Base-by-base conservation (phyloP, 2,888 invertebrate species). In the Bhutanitis thaidina region DNA sequence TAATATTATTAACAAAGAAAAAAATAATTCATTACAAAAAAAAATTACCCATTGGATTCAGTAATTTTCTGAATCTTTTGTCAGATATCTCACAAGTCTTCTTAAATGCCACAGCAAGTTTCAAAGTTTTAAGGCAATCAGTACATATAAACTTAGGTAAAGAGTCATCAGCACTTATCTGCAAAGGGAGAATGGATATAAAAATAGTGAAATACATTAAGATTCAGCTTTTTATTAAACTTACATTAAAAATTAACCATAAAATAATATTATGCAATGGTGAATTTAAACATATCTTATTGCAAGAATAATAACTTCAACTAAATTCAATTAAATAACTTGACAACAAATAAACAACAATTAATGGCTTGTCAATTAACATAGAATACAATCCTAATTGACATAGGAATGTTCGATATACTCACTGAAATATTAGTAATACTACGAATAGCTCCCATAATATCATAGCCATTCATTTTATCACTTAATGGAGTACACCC, bases 131-230 rank as follows among this genome's bases (percentile, higher is more conserved):
- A 27, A 87, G 61, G 57, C 89, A 89, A 43, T 80, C 75, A 41
- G 71, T 71, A 57, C 89, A 89, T 45, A 89, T 89, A 52, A 69
- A 88, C 64, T 89, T 88, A 14, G 88, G 89, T 34, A 88, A 60
- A 8, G 86, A 75, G 65, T 89, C 89, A 71, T 83, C 77, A 37
- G 64, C 55, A 57, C 71, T 75, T 52, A 89, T 77, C 89, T 88
- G 67, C 49, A 76, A 80, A 30, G 10, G 7, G 15, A 29, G 7
- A 35, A 43, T 20, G 27, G 20, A 2, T 27, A 8, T 27, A 27
- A 27, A 27, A 27, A 27, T 27, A 27, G 35, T 13, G 14, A 47
- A 35, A 34, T 48, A 51, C 41, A 52, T 3, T 5, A 20, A 20
- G 20, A 20, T 3, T 5, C 20, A 20, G n/a, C n/a, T n/a, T n/a